Base-by-base conservation (phyloP, 2,888 invertebrate genomes). In the Spilosoma lubricipeda region DNA sequence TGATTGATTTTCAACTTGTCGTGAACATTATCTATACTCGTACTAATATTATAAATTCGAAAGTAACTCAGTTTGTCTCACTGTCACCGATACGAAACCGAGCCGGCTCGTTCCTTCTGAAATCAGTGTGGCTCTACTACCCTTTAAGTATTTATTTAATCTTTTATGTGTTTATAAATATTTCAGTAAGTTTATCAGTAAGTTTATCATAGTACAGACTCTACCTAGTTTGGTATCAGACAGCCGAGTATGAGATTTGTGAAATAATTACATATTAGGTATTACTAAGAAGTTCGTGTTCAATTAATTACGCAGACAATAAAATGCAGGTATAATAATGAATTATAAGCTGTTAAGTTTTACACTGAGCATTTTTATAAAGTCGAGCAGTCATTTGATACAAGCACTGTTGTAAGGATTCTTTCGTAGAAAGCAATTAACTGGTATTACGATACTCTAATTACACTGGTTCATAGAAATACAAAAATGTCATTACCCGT, bases 1-100 rank as follows among this genome's bases (percentile, higher is more conserved):
- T 82, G 80, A 83, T 83, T 71, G 76, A 80, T 76, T 75, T 79
- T 78, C 66, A 63, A 63, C 36, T 67, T 18, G 45, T 30, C 30
- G 30, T 63, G 27, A 63, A 63, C 30, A 63, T 30, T 63, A 18
- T 63, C 36, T 7, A 36, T 36, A 36, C 36, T 33, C 2, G 4
- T 33, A n/a, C n/a, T n/a, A n/a, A n/a, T n/a, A n/a, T n/a, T n/a
- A 36, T 7, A 36, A 36, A 36, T 36, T 36, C 36, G 36, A 36
- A 36, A 7, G 36, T 36, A 36, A 36, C 36, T 36, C 36, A 5
- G 36, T 36, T 7, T 36, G 36, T 36, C 33, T n/a, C n/a, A n/a
- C n/a, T n/a, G n/a, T n/a, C n/a, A n/a, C n/a, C n/a, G n/a, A n/a
- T n/a, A n/a, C n/a, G n/a, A n/a, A n/a, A n/a, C n/a, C n/a, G n/a